Base-by-base conservation (phyloP, 37 sponge, comb jelly and placozoan species). In the Ephydatia muelleri region DNA sequence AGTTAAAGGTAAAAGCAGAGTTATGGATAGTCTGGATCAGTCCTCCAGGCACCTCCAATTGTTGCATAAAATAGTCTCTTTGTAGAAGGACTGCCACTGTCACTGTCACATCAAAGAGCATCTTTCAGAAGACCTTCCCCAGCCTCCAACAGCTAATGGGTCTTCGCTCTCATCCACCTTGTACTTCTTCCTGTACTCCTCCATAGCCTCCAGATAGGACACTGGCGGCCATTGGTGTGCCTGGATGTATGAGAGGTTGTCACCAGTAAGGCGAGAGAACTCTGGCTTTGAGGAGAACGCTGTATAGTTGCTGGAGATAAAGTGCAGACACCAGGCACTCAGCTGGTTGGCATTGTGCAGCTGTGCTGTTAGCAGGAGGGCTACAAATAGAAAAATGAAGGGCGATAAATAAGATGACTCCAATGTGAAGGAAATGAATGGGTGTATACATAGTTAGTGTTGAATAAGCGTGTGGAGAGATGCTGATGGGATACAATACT, bases 281-380 rank as follows among this genome's bases (percentile, higher is more conserved):
- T 91, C 78, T 23, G 87, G 85, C 12, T 87, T 88, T 25, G 75
- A 33, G 36, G 85, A 73, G 65, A 89, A 92, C 11, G 70, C 97
- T 5, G 70, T 27, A 75, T 79, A 92, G 73, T 97, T 97, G 82
- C 90, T 92, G 76, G 93, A 83, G 35, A 97, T 85, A 80, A 94
- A 97, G 77, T 92, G 95, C 26, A 95, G 84, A 71, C 92, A 92
- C 87, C 92, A 97, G 72, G 47, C 81, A 68, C 93, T 88, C 37
- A 97, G 84, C 73, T 97, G 94, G 12, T 34, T n/a, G 13, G 97
- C 93, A 76, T 94, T 94, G 91, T 97, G 88, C 8, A 87, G 80
- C 71, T 95, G 95, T 23, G 95, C 49, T 26, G 80, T 80, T 38
- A 87, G 73, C 23, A 97, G 86, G 32, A 94, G 85, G 21, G 69